Evolutionary conservation across 1,140 invertebrate genomes (phyloP), one percentile per base, ranked within the genome.

Genomic region (Diorhabda elongata): DNA sequence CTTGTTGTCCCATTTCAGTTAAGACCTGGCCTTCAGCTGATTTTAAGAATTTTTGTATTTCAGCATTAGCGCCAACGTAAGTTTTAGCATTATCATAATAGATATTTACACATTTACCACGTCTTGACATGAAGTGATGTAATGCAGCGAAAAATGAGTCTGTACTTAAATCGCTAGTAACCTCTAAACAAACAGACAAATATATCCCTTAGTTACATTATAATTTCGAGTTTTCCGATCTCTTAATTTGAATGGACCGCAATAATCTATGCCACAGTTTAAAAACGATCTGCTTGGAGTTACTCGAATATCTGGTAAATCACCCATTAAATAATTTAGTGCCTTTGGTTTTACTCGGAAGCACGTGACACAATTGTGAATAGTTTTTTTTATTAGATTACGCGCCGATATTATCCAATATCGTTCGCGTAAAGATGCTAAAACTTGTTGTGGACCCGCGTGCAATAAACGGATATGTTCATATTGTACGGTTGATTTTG

Each of bases 1-100:
- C 43, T 42, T 69, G 45, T 5, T 69, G 8, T n/a, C 8, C 41
- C 1, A 66, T 43, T 47, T n/a, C 26, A 62, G 26, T 44, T 42
- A 57, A 8, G 61, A 68, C 65, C 9, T 9, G 44, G 9, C 60
- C 5, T 9, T 52, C 4, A 43, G 42, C 41, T 11, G 80, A 78
- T 66, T 79, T 79, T 66, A 83, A 81, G 9, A 79, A 65, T 79
- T 81, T 83, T 68, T 61, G 11, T 59, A 73, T n/a, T 61, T 68
- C 44, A 68, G 57, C 64, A 8, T 68, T 71, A 26, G 74, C 75
- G 44, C 73, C 73, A n/a, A 3, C 74, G 67, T 59, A 81, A 79
- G 26, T 74, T 77, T n/a, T 75, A 0, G 75, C 80, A 61, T 79
- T 73, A 64, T 83, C 79, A 6, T 67, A 74, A 62, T 68, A 76